These are phyloP conservation scores for Leptura quadrifasciata DNA, from an alignment of 2,888 invertebrate species.

Conservation along the genomic window DNA sequence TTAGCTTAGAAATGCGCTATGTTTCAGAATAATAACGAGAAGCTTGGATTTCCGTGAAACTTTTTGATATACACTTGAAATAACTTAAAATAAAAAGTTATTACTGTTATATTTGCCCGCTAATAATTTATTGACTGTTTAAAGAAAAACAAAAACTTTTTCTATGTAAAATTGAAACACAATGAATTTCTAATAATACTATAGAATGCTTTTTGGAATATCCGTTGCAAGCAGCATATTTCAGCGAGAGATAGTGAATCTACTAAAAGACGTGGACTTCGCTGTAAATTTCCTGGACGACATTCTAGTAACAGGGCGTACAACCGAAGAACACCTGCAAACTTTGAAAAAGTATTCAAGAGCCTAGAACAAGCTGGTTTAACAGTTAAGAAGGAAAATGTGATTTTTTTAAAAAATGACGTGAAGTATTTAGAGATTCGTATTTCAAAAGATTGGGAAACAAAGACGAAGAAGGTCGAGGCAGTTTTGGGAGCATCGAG, in stretches of 20 bases:
- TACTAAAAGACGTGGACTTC: constrained; percentile 62
- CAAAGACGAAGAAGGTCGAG: constrained; percentile 49
- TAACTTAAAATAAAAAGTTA: too few relatives aligned
- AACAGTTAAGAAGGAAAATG: constrained; percentile 63
- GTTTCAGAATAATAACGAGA: too few relatives aligned
- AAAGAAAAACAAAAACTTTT: too few relatives aligned
- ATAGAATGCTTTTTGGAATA: constrained; percentile 68
- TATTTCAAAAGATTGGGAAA: constrained; percentile 52
- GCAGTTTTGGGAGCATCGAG: constrained; percentile 50
- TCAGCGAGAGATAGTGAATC: constrained; percentile 65
- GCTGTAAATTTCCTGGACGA: constrained; percentile 65
- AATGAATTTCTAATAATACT: too few relatives aligned
- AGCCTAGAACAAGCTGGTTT: constrained; percentile 58
- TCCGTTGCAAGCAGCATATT: constrained; percentile 67
- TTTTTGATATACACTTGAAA: too few relatives aligned
- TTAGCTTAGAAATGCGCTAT: too few relatives aligned
- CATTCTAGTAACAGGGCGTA: constrained; percentile 61
- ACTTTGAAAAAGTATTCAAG: constrained; percentile 58
- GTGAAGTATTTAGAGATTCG: constrained; percentile 65
- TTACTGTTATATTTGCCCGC: too few relatives aligned
- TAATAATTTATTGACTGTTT: too few relatives aligned
- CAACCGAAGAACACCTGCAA: constrained; percentile 54
- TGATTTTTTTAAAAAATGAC: constrained; percentile 63
- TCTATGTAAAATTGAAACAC: too few relatives aligned
- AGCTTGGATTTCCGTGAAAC: too few relatives aligned